Conservation (phyloP, 92 coral and sea anemone species). For the Paragorgia papillata region DNA sequence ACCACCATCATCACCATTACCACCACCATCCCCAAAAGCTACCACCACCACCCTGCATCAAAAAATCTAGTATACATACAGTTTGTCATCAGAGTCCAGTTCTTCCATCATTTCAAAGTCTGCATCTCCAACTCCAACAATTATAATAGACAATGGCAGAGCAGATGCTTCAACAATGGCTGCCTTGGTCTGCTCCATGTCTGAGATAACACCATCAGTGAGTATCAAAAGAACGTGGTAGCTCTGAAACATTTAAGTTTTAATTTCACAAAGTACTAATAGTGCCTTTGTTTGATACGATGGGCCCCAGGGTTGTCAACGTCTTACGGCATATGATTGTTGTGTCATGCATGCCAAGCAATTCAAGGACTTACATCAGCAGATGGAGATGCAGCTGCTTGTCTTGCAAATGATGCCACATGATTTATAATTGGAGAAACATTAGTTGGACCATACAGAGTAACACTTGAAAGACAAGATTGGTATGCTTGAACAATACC, state of each 20-base stretch:
- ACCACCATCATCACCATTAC: no score
- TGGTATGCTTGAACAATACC: conserved; percentile 90
- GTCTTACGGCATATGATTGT: no score
- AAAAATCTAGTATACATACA: conserved; percentile 72
- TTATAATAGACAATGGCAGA: conserved; percentile 94
- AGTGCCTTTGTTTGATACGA: no score
- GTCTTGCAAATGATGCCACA: conserved; percentile 83
- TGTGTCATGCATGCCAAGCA: no score
- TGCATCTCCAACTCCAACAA: conserved; percentile 96
- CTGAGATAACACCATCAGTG: conserved; percentile 95
- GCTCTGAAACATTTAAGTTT: no score
- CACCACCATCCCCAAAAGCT: no score
- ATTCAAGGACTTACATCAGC: conserved; percentile 76
- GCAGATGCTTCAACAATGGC: conserved; percentile 89
- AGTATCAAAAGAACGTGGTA: conserved; percentile 83
- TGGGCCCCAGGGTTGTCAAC: no score
- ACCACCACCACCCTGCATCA: no score
- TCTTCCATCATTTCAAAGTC: conserved; percentile 98
- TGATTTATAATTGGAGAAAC: conserved; percentile 89
- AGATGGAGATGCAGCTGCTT: conserved; percentile 67
- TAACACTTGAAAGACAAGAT: conserved; percentile 70
- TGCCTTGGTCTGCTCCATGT: conserved; percentile 92
- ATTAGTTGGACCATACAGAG: conserved; percentile 93
- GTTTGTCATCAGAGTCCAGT: conserved; percentile 86
- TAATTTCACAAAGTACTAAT: no score